These are phyloP conservation scores for Salvelinus sp. DNA, from an alignment of 2,113 vertebrate genomes.

Conservation along the genomic window DNA sequence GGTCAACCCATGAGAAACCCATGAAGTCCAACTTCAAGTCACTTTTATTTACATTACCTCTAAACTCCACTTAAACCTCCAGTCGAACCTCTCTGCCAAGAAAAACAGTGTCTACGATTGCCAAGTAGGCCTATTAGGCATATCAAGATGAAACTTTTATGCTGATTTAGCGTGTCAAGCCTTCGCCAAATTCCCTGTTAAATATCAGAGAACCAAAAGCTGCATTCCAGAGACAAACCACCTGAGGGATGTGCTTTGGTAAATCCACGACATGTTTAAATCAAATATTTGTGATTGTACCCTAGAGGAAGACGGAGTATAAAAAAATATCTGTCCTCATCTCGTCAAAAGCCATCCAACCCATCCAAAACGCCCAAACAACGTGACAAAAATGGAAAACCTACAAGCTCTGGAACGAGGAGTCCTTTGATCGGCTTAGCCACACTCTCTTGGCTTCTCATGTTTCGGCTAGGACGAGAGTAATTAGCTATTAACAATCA, in stretches of 20 bases:
- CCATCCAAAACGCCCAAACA: slow-evolving; percentile 43
- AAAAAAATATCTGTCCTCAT: slow-evolving; percentile 51
- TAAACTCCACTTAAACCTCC: slow-evolving; percentile 23
- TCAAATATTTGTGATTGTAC: slow-evolving; percentile 56
- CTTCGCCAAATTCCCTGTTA: slow-evolving; percentile 49
- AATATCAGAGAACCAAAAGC: slow-evolving; percentile 32
- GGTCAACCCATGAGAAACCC: not conserved
- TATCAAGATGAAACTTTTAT: slow-evolving; percentile 50
- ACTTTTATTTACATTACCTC: not conserved
- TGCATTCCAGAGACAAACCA: slow-evolving; percentile 54
- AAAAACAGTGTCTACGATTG: slow-evolving; percentile 22
- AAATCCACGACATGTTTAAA: slow-evolving; percentile 70
- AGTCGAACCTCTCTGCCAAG: slow-evolving; percentile 21
- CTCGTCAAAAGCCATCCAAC: slow-evolving; percentile 55
- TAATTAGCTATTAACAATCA: slow-evolving; percentile 76
- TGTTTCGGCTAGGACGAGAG: slow-evolving; percentile 47
- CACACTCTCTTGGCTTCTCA: slow-evolving; percentile 65
- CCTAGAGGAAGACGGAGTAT: slow-evolving; percentile 40
- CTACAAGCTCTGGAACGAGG: slow-evolving; percentile 51
- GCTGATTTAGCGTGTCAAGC: slow-evolving; percentile 43
- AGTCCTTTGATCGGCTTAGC: slow-evolving; percentile 70
- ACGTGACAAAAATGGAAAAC: slow-evolving; percentile 51
- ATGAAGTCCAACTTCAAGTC: not conserved
- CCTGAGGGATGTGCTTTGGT: slow-evolving; percentile 64
- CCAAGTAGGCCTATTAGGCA: slow-evolving; percentile 43